Evolutionary conservation across 2,113 vertebrate species (phyloP), one percentile per base, ranked within the genome.

Genomic region (Salvelinus fontinalis): DNA sequence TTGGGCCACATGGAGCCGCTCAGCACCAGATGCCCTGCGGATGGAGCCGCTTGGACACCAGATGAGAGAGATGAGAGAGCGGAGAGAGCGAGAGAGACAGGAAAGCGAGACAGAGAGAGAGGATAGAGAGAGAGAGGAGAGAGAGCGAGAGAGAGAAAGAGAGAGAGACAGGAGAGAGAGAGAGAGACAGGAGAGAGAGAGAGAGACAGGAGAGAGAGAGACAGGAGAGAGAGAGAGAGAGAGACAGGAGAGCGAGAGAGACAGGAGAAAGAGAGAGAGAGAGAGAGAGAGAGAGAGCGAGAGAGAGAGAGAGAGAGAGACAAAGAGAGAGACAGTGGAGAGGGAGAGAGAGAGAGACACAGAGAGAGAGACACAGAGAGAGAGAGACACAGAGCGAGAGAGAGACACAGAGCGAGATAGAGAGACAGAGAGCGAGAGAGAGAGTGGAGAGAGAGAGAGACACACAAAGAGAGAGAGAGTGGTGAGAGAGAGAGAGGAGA

Each of bases 1-100:
- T 5, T 4, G 70, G 76, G 84, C 85, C 82, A 86, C 86, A 86
- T 83, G 83, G 75, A 78, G 81, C 83, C 3, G 69, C 87, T 80
- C 83, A 77, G 82, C 84, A 83, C 80, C 90, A 90, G 86, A 89
- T 89, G 87, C 89, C 85, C 78, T 66, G 82, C 76, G 79, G 16
- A 18, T 60, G 16, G 16, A 34, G 1, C 31, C 5, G 31, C 31
- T 34, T 70, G 74, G 59, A 34, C 31, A 34, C 31, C 31, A 34
- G 31, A 34, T 34, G 31, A 34, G 31, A 34, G 86, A 78, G 74
- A 51, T 49, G 12, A 49, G 9, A 81, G 75, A 26, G 39, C 60
- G 49, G 82, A 67, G n/a, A 14, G 51, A 66, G 31, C 24, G 68
- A 75, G 72, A 70, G 71, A 72, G 60, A 59, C 39, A 29, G 1